Conservation (phyloP, 1,140 invertebrate species). For the Lucilia sericata region DNA sequence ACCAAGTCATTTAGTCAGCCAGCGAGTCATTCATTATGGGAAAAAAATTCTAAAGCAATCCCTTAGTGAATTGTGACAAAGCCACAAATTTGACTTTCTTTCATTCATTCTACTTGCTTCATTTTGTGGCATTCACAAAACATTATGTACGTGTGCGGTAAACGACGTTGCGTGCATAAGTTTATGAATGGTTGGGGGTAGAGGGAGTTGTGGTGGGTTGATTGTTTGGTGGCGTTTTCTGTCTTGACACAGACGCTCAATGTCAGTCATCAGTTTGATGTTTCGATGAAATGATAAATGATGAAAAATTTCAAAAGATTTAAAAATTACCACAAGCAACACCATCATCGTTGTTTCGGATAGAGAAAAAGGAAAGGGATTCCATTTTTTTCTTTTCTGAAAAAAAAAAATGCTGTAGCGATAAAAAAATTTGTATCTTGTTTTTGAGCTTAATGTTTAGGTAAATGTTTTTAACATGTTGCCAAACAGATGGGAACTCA, state of each 20-base stretch:
- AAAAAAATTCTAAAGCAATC: slow-evolving; percentile 21
- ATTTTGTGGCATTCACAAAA: slow-evolving; percentile 3
- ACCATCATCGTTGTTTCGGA: not conserved
- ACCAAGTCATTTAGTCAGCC: not conserved
- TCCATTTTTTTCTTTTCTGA: not conserved
- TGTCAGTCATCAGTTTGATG: slow-evolving; percentile 61
- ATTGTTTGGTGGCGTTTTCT: too few relatives aligned
- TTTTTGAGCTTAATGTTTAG: slow-evolving; percentile 33
- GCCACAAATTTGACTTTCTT: slow-evolving; percentile 55
- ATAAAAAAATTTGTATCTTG: slow-evolving; percentile 34
- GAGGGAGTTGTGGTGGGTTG: not conserved
- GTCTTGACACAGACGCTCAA: slow-evolving; percentile 56
- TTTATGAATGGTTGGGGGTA: not conserved
- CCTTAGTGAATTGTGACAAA: slow-evolving; percentile 49
- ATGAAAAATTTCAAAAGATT: slow-evolving; percentile 60
- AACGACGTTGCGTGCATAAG: not conserved
- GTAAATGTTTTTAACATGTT: slow-evolving; percentile 36
- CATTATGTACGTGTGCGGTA: not conserved
- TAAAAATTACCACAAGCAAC: slow-evolving; percentile 27
- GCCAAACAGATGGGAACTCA: slow-evolving; percentile 45
- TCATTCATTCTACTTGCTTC: not conserved
- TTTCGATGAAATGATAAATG: slow-evolving; percentile 67
- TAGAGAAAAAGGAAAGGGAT: not conserved
- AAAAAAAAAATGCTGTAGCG: not conserved
- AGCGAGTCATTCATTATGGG: slow-evolving; percentile 12